Conservation (phyloP, 2,888 invertebrate genomes). For the Macrophya annulata region DNA sequence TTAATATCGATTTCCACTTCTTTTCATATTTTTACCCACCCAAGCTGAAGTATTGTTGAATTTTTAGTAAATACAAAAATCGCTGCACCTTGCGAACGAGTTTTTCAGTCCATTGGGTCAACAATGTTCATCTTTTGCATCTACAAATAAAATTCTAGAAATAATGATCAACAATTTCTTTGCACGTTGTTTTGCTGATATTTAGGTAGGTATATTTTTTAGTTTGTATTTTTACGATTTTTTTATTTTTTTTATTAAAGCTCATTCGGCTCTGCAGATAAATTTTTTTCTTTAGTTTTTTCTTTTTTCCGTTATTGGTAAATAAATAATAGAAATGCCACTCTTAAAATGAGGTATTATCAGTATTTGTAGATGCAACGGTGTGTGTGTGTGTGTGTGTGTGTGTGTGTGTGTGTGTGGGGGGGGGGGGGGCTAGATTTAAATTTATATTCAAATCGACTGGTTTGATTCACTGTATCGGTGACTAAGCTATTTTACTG, state of each 20-base stretch:
- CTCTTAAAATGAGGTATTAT: constrained; percentile 63
- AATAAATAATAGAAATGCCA: constrained; percentile 67
- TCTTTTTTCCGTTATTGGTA: constrained; percentile 44
- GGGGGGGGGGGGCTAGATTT: constrained; percentile 59
- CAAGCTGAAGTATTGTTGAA: constrained; percentile 17
- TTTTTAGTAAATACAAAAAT: constrained; percentile 17
- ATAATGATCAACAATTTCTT: constrained; percentile 36
- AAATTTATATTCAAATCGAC: constrained; percentile 60
- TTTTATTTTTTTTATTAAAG: neutral
- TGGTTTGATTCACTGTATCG: constrained; percentile 67
- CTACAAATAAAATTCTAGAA: constrained; percentile 32
- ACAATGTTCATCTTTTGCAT: constrained; percentile 39
- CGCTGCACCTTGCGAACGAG: neutral
- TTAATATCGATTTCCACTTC: neutral
- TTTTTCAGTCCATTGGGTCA: constrained; percentile 39
- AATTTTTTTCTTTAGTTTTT: neutral
- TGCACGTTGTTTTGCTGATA: neutral
- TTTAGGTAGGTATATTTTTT: neutral
- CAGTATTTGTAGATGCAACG: constrained; percentile 63
- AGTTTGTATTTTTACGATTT: neutral
- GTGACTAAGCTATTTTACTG: constrained; percentile 63
- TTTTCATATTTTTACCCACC: neutral
- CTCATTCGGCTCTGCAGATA: neutral
- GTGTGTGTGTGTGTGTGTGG: neutral
- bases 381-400: neutral